These are phyloP conservation scores for Teleiodes luculella DNA, from an alignment of 2,888 invertebrate species.

Conservation along the genomic window DNA sequence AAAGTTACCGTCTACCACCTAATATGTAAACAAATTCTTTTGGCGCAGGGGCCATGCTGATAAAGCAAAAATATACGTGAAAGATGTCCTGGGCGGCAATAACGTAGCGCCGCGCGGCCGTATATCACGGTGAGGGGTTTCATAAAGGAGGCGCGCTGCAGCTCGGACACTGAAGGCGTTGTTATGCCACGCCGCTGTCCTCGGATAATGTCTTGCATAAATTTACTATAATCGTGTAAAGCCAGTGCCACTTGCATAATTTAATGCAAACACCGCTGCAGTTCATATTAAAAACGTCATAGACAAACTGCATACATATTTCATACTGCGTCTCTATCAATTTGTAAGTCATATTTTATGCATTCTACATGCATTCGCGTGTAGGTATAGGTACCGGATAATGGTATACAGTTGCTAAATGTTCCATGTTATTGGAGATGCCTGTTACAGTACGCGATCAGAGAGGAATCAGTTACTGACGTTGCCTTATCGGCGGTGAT, in stretches of 20 bases:
- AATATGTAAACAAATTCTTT: conserved; percentile 14
- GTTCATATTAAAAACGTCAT: conserved; percentile 35
- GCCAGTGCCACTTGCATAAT: conserved; percentile 66
- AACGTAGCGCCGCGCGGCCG: conserved; percentile 61
- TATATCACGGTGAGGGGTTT: conserved; percentile 69
- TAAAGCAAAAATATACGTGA: conserved; percentile 45
- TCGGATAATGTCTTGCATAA: conserved; percentile 76
- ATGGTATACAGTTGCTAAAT: conserved; percentile 45
- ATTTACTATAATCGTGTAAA: conserved; percentile 71
- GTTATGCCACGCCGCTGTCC: conserved; percentile 71
- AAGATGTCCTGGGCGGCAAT: conserved; percentile 58
- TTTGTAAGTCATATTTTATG: conserved; percentile 13
- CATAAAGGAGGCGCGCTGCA: conserved; percentile 60
- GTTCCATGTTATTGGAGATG: conserved; percentile 60
- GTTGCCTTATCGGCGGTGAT: conserved; percentile 32
- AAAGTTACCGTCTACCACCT: conserved; percentile 46
- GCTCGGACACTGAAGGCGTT: conserved; percentile 72
- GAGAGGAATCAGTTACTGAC: conserved; percentile 48
- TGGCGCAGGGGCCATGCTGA: conserved; percentile 18
- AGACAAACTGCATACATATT: conserved; percentile 5
- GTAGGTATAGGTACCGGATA: conserved; percentile 30
- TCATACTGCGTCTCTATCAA: conserved; percentile 11
- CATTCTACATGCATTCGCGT: conserved; percentile 14
- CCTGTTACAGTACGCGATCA: conserved; percentile 44
- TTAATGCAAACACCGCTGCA: conserved; percentile 58